Percentiles rank a stretch among this genome's conserved stretches.
Evolutionary conservation across 2,797 vertebrate species (phyloP).

Genomic region (Octomys mimax): DNA sequence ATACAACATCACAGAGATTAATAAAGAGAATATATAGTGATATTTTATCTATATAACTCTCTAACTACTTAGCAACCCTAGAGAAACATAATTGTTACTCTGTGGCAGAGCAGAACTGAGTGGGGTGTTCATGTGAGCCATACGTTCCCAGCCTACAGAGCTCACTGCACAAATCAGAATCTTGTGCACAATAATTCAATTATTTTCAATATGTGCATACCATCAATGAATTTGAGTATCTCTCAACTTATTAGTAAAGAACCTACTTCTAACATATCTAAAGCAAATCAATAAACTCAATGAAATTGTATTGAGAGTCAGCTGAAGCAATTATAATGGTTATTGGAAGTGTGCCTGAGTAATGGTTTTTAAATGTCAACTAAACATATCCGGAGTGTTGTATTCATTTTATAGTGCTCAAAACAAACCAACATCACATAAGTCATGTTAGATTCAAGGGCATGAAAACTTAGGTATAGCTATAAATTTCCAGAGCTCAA

Average conservation of each 20-base stretch:
- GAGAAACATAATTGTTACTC: neutral
- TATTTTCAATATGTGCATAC: neutral
- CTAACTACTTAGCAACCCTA: neutral
- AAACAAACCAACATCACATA: neutral
- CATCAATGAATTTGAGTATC: neutral
- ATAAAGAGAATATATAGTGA: neutral
- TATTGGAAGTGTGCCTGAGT: neutral
- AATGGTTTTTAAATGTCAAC: neutral
- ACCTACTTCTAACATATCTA: neutral
- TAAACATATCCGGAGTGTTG: neutral
- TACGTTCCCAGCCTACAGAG: fast-evolving
- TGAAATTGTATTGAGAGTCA: neutral
- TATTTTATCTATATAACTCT: neutral
- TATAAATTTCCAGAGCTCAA: neutral
- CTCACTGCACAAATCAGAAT: neutral
- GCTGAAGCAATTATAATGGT: neutral
- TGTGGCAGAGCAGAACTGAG: neutral
- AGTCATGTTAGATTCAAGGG: neutral
- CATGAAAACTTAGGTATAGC: neutral
- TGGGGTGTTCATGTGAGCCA: neutral
- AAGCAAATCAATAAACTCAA: neutral
- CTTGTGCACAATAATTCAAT: neutral
- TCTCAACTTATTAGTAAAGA: neutral
- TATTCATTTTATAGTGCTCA: neutral
- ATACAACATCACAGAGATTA: neutral